Evolutionary conservation across 2,113 vertebrate species (phyloP).

Genomic region (Globicephala melas): DNA sequence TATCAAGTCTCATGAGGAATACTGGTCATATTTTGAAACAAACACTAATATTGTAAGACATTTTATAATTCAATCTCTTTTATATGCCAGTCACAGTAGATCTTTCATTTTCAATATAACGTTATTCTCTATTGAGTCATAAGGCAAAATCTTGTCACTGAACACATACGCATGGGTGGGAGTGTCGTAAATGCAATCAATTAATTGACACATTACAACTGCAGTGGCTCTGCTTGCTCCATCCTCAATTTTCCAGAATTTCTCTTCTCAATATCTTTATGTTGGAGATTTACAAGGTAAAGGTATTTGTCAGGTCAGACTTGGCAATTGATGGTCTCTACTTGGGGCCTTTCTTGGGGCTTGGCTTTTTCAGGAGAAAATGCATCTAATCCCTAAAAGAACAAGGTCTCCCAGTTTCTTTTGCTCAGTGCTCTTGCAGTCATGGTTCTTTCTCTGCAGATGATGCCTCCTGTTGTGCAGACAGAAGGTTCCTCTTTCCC

Average conservation of each 20-base stretch:
- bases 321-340: neutral
- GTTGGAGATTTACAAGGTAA: neutral
- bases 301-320: neutral
- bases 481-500: neutral
- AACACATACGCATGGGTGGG: neutral
- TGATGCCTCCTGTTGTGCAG: neutral
- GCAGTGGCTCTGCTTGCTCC: neutral
- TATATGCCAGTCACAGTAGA: neutral
- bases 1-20: conserved; percentile 34
- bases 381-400: neutral
- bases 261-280: neutral
- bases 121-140: conserved; percentile 43
- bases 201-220: conserved; percentile 20
- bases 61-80: conserved; percentile 19
- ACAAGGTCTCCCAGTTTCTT: neutral
- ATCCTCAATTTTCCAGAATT: neutral
- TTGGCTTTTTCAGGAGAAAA: neutral
- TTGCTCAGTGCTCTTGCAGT: neutral
- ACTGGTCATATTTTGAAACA: conserved; percentile 18
- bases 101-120: conserved; percentile 27
- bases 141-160: conserved; percentile 30
- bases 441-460: neutral
- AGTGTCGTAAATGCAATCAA: conserved; percentile 51
- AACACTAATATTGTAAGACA: neutral
- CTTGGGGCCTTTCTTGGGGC: neutral